Base-by-base conservation (phyloP, 2,888 invertebrate genomes). In the Eristalis pertinax region DNA sequence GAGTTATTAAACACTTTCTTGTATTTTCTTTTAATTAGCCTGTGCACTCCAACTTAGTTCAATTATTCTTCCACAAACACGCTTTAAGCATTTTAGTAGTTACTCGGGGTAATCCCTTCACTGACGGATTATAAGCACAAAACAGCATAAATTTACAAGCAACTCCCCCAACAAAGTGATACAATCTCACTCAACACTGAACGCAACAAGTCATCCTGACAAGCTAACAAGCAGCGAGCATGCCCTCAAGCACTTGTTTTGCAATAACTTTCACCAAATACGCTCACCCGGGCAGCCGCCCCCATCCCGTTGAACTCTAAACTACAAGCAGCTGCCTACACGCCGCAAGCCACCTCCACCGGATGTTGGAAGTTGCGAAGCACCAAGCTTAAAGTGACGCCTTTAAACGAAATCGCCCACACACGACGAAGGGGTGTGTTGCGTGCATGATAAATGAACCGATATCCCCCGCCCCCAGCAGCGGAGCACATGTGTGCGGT, bases 401-500 rank as follows among this genome's bases (percentile, higher is more conserved):
- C 19, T 19, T 50, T 50, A 19, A n/a, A 50, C 19, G 5, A 5
- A 19, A n/a, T 7, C 19, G n/a, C 15, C 19, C 50, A 4, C 19
- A 13, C 38, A 4, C 38, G 38, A 38, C 13, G 38, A 38, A 38
- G 38, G 38, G 38, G 13, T 38, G 26, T 24, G 24, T 2, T 38
- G 26, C 19, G 13, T 10, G 15, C 35, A 4, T 35, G 22, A 24
- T 26, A 70, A 11, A 58, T 11, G 24, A 38, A n/a, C 60, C 22
- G 29, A 22, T 13, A 70, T 15, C 3, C 50, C 65, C 26, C 26
- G 11, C 32, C 3, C 50, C 38, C 19, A 8, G 19, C 19, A 50
- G 50, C 50, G 35, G 32, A 56, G 58, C 65, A 65, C 68, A 68
- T 68, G 62, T 62, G 62, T 19, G 60, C 50, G 7, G 50, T 50